A percentile compares a stretch with the other conserved stretches of the same genome.
phyloP scores from a whole-genome alignment of 2,888 invertebrate species.

The Trimorus sp. region DNA sequence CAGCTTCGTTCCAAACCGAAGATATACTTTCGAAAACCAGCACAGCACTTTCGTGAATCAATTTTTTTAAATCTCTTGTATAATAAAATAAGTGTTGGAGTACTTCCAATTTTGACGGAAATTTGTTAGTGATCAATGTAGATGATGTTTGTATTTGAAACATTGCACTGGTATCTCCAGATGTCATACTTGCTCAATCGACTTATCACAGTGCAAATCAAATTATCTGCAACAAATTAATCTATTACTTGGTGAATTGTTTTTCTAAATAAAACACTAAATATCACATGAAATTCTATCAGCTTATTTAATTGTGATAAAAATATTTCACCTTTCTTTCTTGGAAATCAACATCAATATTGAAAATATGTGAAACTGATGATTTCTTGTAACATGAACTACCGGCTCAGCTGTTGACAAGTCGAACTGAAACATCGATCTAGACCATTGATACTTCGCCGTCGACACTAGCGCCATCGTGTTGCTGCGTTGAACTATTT shows the following conservation, averaged over 20 bases:
- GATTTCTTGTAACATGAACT: background rate
- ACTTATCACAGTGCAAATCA: conserved; percentile 1
- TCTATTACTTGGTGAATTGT: conserved; percentile 1
- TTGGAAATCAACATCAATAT: background rate
- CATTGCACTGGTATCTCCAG: background rate
- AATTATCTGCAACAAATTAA: conserved; percentile 4
- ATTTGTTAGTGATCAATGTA: background rate
- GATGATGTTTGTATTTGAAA: conserved; percentile 15
- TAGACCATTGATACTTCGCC: background rate
- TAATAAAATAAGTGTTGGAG: conserved; percentile 17
- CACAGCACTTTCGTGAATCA: background rate
- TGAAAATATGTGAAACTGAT: background rate
- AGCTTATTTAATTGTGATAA: too few species aligned
- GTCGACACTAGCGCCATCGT: background rate
- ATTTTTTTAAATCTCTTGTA: conserved; percentile 12
- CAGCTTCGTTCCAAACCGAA: conserved; percentile 7
- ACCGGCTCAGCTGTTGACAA: conserved; percentile 1
- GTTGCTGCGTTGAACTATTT: conserved; percentile 1
- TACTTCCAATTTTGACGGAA: conserved; percentile 21
- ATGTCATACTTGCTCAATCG: conserved; percentile 4
- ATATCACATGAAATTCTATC: background rate
- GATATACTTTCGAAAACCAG: background rate
- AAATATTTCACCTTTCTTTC: conserved; percentile 4
- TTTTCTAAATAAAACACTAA: background rate
- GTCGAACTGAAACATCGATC: conserved; percentile 1